Evolutionary conservation across 2,797 vertebrate genomes (phyloP), one percentile per base, ranked within the genome.

Genomic region (Gadopsis bispinosus): DNA sequence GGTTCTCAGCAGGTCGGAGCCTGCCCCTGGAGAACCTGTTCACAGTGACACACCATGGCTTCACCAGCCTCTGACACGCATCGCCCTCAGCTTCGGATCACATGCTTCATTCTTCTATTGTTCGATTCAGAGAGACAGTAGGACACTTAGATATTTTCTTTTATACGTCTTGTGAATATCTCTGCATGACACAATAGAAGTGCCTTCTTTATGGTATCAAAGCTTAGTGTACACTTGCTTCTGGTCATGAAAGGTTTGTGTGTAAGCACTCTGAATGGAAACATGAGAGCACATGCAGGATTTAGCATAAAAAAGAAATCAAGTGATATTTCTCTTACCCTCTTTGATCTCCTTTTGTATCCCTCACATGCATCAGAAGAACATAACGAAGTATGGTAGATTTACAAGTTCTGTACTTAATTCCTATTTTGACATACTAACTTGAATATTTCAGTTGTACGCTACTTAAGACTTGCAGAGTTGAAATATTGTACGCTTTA

Each of bases 111-210:
- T 84, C 85, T 62, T 41, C 83, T 19, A 88, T 92, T 93, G 87
- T 93, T 77, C 17, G 14, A 73, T 81, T 85, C 75, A 81, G 77
- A 83, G 83, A 87, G 90, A 92, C 87, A 91, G 72, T 79, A 56
- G 80, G 81, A 84, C 81, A 89, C 81, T 88, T 82, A 47, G 79
- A 86, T 89, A 85, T 88, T 88, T 87, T 85, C 87, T 84, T 93
- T 93, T 91, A 88, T 91, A 50, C 33, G 39, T 83, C 81, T 75
- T 64, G 48, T 91, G 87, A 93, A 89, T 87, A 90, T 90, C 80
- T 89, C 78, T 74, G 86, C 75, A 45, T 69, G 85, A 65, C 81
- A 91, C 89, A 89, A 91, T 80, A 55, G 62, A 69, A 61, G 79
- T 51, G 74, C 73, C 63, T 81, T 87, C 83, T 91, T 87, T 82